Base-by-base conservation (phyloP, 2,888 invertebrate genomes). In the Tetramorium bicarinatum region DNA sequence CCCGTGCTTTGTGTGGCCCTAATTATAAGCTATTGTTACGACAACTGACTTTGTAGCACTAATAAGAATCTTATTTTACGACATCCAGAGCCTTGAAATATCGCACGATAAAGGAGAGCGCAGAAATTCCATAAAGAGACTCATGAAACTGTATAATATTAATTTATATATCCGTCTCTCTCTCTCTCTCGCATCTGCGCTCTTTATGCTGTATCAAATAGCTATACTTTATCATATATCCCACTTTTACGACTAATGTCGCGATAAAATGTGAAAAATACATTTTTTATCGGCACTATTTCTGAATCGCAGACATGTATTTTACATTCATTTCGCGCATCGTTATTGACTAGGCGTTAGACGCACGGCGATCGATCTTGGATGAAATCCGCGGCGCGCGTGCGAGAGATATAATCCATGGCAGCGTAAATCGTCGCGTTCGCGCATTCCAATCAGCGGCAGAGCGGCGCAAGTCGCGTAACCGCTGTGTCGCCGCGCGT, bases 401-500 rank as follows among this genome's bases (percentile, higher is more conserved):
- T n/a, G 64, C 52, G 75, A 54, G 34, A 72, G 11, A 59, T 47
- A 79, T 38, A 72, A 59, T 59, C 72, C 72, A 21, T 47, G 34
- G 21, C 47, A 71, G 56, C 72, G 71, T 72, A 44, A 79, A 79
- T 71, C 79, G 72, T 79, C 47, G 79, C 72, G 47, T 79, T 71
- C 56, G 79, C 79, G 79, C 79, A 79, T 79, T 79, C 79, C 72
- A 71, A 79, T 79, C 72, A 79, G 72, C 47, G 72, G 56, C 71
- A 9, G 44, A 44, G 56, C 52, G 62, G 34, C 66, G 52, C 67
- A 52, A 52, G 67, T 77, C 77, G 77, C 77, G 54, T 62, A 49
- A 64, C 62, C 75, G 56, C 72, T 9, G 41, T 4, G 38, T 25
- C 56, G 54, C 71, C 38, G 47, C 21, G 61, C 47, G 52, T 34